Evolutionary conservation across 92 coral and sea anemone genomes (phyloP), one percentile per base, ranked within the genome.

Genomic region (Parazoanthus darwini): DNA sequence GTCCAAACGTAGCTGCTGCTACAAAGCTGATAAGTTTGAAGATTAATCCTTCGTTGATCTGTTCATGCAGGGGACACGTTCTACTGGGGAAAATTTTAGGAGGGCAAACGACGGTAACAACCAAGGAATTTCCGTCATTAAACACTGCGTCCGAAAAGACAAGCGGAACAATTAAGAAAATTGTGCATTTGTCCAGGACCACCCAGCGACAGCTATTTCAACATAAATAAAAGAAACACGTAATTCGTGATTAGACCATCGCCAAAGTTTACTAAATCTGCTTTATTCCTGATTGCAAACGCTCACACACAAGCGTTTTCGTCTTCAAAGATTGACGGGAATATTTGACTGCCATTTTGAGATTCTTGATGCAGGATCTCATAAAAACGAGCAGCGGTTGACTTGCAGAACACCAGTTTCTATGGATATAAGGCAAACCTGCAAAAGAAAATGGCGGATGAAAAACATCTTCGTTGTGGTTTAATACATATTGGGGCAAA

Each of bases 381-480:
- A 35, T 78, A 78, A 46, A 78, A 20, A 37, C 46, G 65, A 56
- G 43, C 81, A 78, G 63, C 81, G 35, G 81, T 78, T 78, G 59
- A 43, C 36, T 29, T 44, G 65, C 46, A 78, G n/a, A 44, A 78
- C 26, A 29, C 81, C 63, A 78, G 65, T 44, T 78, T 78, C 82
- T 35, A 78, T 78, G 82, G 82, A 78, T 6, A 43, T 20, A 38
- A 20, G 36, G 50, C 25, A 78, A 43, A 78, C 82, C 82, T 78
- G 82, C 82, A 78, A 78, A 43, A 78, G 81, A 78, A 78, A 78
- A 78, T 78, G 82, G 82, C 66, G 63, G 65, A 78, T 44, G 23
- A 46, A 78, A 78, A 43, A 78, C 59, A 78, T 65, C 44, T 54
- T 78, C 50, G 46, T 78, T 54, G 50, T 44, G 4, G 82, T 78